phyloP scores from a whole-genome alignment of 1,140 invertebrate genomes.

The Calliopsis andreniformis region DNA sequence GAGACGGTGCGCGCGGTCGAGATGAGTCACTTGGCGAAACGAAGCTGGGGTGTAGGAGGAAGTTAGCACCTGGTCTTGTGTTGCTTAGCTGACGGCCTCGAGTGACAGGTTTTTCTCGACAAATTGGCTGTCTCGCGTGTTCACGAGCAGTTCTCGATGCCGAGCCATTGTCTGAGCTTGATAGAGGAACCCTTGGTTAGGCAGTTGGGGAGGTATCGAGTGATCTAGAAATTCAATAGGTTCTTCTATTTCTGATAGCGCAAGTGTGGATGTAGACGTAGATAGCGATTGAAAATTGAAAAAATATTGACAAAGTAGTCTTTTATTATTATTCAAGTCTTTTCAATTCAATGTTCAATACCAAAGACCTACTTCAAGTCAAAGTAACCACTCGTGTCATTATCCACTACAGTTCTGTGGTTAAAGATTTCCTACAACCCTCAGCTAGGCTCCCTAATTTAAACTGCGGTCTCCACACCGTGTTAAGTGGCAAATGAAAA shows the following conservation, averaged over 20 bases:
- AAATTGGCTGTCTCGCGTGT: not conserved
- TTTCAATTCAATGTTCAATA: no score
- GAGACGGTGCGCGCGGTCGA: not conserved
- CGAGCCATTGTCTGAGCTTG: not conserved
- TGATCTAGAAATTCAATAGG: not conserved
- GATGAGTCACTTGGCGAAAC: slow-evolving; percentile 30
- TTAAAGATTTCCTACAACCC: slow-evolving; percentile 45
- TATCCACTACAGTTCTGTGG: slow-evolving; percentile 46
- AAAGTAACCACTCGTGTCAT: slow-evolving; percentile 42
- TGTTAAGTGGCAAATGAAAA: slow-evolving; percentile 62
- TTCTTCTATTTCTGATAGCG: no score
- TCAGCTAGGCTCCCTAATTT: slow-evolving; percentile 58
- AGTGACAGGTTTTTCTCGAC: not conserved
- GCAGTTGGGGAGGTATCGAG: not conserved
- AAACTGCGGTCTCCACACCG: slow-evolving; percentile 59
- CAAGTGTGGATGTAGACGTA: no score
- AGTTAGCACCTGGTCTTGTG: slow-evolving; percentile 7
- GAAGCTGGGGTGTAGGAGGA: not conserved
- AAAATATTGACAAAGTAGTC: no score
- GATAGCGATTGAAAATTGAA: no score
- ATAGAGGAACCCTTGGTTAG: not conserved
- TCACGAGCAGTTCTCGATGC: not conserved
- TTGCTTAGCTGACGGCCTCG: no score
- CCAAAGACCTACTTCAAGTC: not conserved
- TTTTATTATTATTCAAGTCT: no score